Base-by-base conservation (phyloP, 2,888 invertebrate species). In the Geotrupes spiniger region DNA sequence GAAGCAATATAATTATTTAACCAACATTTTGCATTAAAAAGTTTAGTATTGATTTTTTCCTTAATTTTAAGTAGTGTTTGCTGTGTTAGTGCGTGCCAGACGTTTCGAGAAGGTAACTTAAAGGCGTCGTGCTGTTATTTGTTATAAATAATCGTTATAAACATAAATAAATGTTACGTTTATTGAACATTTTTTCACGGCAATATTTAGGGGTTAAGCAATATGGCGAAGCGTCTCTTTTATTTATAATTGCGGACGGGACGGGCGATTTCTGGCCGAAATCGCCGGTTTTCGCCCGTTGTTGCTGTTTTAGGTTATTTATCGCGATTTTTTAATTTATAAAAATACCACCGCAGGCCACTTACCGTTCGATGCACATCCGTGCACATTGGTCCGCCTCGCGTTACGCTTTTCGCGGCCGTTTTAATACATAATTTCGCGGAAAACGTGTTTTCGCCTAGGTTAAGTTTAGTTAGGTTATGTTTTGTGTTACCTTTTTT, bases 1-100 rank as follows among this genome's bases (percentile, higher is more conserved):
- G 56, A 62, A 65, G 66, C 69, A 67, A 72, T 72, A 73, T 72
- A 73, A 73, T 73, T 73, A 73, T 73, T 73, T 73, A 73, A 73
- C 71, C 69, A 69, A 71, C 69, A 70, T 73, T 73, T 73, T 72
- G 70, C 72, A 72, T 73, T 73, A 73, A 70, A 61, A 70, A 70
- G 66, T 68, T 63, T 70, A 67, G 69, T 73, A 73, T 74, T 70
- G 74, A 74, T 73, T 72, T 72, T 58, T 68, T 63, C 61, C 60
- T 60, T 61, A 48, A 49, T 63, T 70, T 70, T 65, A 64, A 63
- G 56, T 59, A 56, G 61, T 61, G 63, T 65, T 60, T 53, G 61
- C 16, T 53, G 60, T 54, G 56, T 61, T 57, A 52, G 57, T 57
- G 60, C 53, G 57, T 41, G 51, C 56, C 53, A 53, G 50, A 43